phyloP scores from a whole-genome alignment of 1,140 invertebrate species.

The Megalonaias nervosa region DNA sequence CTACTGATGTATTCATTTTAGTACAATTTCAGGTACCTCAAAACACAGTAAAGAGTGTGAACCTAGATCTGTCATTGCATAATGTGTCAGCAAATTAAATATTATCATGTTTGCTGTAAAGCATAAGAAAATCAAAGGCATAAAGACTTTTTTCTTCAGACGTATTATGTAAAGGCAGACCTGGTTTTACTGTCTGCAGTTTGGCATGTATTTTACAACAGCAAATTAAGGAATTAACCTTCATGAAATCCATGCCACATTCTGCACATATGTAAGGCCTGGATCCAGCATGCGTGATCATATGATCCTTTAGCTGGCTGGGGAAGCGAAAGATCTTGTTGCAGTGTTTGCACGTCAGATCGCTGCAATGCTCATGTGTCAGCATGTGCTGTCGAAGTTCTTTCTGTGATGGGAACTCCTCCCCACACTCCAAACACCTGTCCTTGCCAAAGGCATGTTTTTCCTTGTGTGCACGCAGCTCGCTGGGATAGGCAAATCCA shows the following conservation, averaged over 20 bases:
- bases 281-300: conserved; percentile 73
- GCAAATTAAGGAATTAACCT: conserved; percentile 47
- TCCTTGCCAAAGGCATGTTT: conserved; percentile 39
- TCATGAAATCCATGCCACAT: conserved; percentile 73
- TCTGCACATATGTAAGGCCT: conserved; percentile 75
- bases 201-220: too few relatives aligned
- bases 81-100: too few relatives aligned
- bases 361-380: conserved; percentile 39
- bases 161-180: too few relatives aligned
- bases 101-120: too few relatives aligned
- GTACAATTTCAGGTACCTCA: too few relatives aligned
- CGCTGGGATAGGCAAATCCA: conserved; percentile 60
- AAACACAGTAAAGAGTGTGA: too few relatives aligned
- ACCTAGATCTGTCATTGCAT: too few relatives aligned
- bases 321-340: conserved; percentile 76
- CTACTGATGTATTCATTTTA: too few relatives aligned
- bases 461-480: conserved; percentile 49
- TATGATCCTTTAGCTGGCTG: conserved; percentile 75
- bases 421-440: conserved; percentile 54
- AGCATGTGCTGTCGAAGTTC: conserved; percentile 69
- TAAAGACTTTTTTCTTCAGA: too few relatives aligned
- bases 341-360: conserved; percentile 74
- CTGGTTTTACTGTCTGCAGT: too few relatives aligned
- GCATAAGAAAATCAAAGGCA: too few relatives aligned
- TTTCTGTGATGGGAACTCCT: conserved; percentile 47